Conservation (phyloP, 1,140 invertebrate species). For the Scaptomyza graminum region DNA sequence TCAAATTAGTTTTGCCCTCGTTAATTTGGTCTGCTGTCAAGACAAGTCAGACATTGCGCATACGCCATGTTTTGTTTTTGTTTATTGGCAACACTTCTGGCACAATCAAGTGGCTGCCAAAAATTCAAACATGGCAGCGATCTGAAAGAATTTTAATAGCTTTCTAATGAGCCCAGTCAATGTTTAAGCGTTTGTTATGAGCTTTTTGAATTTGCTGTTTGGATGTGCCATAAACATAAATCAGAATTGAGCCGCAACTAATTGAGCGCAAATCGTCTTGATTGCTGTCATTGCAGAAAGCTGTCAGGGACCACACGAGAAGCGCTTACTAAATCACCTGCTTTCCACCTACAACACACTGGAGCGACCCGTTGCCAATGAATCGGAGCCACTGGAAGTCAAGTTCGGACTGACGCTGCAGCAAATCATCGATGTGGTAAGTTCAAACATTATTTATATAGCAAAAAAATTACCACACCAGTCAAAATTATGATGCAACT, state of each 20-base stretch:
- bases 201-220: constrained; percentile 42
- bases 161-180: constrained; percentile 63
- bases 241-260: constrained; percentile 40
- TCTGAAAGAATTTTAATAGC: constrained; percentile 61
- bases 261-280: constrained; percentile 37
- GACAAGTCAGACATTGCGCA: constrained; percentile 11
- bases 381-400: constrained; percentile 96
- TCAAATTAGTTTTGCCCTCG: neutral
- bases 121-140: constrained; percentile 40
- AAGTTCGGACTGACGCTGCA: constrained; percentile 97
- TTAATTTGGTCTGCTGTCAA: neutral
- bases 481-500: constrained; percentile 19
- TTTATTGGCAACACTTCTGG: too few relatives aligned
- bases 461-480: constrained; percentile 12
- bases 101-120: constrained; percentile 59
- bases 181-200: constrained; percentile 46
- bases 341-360: constrained; percentile 97
- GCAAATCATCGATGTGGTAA: constrained; percentile 99
- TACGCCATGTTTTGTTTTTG: constrained; percentile 23
- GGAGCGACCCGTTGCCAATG: constrained; percentile 97
- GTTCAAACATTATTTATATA: constrained; percentile 76
- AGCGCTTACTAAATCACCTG: constrained; percentile 93
- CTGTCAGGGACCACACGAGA: constrained; percentile 94
- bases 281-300: constrained; percentile 86
- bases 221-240: constrained; percentile 60